Percentiles rank a stretch among this genome's conserved stretches.
These are phyloP conservation scores for Melanerpes formicivorus DNA, from an alignment of 2,113 vertebrate species.

Conservation along the genomic window DNA sequence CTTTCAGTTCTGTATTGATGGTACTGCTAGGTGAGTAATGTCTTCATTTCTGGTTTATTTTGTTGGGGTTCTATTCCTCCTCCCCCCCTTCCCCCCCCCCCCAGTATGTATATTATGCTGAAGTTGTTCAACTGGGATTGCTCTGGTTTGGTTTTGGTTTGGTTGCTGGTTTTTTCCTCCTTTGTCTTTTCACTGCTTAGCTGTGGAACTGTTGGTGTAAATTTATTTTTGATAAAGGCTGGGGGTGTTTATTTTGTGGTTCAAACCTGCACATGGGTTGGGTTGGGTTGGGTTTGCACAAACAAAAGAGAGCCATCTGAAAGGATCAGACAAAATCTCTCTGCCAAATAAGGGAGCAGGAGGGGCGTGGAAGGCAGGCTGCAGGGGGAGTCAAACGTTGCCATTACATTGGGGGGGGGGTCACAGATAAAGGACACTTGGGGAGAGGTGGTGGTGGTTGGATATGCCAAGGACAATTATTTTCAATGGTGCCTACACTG, in stretches of 20 bases:
- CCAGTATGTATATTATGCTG: slow-evolving; percentile 80
- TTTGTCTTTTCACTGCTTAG: slow-evolving; percentile 72
- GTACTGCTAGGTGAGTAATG: slow-evolving; percentile 78
- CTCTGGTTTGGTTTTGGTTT: neutral
- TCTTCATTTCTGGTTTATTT: neutral
- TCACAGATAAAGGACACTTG: slow-evolving; percentile 65
- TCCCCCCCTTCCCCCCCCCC: slow-evolving; percentile 47
- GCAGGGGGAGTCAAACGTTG: slow-evolving; percentile 65
- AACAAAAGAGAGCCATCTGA: slow-evolving; percentile 62
- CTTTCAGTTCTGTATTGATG: slow-evolving; percentile 82
- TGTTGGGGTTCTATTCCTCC: neutral
- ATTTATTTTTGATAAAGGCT: slow-evolving; percentile 78
- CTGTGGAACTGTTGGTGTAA: slow-evolving; percentile 76
- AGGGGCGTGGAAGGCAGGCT: slow-evolving; percentile 66
- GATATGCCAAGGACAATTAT: slow-evolving; percentile 78
- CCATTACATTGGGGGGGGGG: slow-evolving; percentile 61
- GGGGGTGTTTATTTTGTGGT: slow-evolving; percentile 76
- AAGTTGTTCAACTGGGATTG: slow-evolving; percentile 73
- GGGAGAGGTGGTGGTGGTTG: slow-evolving; percentile 67
- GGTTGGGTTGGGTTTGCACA: slow-evolving; percentile 68
- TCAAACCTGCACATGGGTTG: slow-evolving; percentile 69
- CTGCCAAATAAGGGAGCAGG: slow-evolving; percentile 79
- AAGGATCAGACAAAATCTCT: slow-evolving; percentile 64
- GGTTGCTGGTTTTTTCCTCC: too few species aligned
- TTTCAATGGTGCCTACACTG: slow-evolving; percentile 80